Percentiles rank a stretch among this genome's conserved stretches.
These are phyloP conservation scores for Parthenolecanium corni DNA, from an alignment of 2,888 invertebrate species.

Conservation along the genomic window DNA sequence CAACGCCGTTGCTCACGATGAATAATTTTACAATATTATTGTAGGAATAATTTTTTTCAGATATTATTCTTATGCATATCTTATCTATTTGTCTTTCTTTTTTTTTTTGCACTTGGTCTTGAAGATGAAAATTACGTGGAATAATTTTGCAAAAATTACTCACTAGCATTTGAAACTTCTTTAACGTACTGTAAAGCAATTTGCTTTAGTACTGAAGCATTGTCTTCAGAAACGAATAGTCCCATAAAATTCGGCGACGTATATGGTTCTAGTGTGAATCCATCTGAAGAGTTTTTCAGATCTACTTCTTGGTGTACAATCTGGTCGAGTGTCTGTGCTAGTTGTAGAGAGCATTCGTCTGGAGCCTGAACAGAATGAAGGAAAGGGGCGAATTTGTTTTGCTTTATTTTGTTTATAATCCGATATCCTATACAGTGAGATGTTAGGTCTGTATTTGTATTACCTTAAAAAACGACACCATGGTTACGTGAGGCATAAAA, in stretches of 20 bases:
- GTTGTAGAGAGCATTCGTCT: slow-evolving; percentile 57
- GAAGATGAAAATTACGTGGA: too few relatives aligned
- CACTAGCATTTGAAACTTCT: slow-evolving; percentile 51
- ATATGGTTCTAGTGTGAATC: slow-evolving; percentile 62
- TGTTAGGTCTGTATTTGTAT: slow-evolving; percentile 13
- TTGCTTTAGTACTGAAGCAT: slow-evolving; percentile 66
- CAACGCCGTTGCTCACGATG: too few relatives aligned
- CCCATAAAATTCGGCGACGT: slow-evolving; percentile 85
- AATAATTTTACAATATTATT: too few relatives aligned
- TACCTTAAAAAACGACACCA: slow-evolving; percentile 81
- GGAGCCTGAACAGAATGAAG: slow-evolving; percentile 53
- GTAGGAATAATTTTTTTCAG: too few relatives aligned
- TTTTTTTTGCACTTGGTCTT: too few relatives aligned
- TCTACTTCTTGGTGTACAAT: slow-evolving; percentile 51
- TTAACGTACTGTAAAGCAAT: slow-evolving; percentile 69
- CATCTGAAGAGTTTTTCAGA: slow-evolving; percentile 40
- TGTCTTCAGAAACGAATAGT: slow-evolving; percentile 69
- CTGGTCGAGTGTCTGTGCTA: slow-evolving; percentile 58
- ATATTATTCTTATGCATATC: too few relatives aligned
- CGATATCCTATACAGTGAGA: background rate
- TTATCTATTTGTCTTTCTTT: too few relatives aligned
- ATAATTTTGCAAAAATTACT: background rate
- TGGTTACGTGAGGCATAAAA: slow-evolving; percentile 78
- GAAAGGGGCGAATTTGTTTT: background rate
- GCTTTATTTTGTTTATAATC: background rate